Evolutionary conservation across 1,140 invertebrate species (phyloP).

Genomic region (Dinoponera quadriceps): DNA sequence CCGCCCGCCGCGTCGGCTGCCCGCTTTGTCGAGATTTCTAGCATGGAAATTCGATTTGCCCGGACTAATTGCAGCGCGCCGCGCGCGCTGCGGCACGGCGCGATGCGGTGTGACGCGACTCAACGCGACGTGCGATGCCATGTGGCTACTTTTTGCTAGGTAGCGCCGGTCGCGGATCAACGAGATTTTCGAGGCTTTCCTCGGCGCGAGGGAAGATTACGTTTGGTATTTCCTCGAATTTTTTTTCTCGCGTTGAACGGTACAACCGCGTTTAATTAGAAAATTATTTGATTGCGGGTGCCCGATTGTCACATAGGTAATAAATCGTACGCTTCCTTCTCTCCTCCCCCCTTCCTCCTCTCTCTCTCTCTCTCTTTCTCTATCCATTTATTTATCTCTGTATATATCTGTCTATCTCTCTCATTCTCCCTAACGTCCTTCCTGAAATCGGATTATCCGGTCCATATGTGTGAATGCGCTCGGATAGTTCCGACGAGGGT

Average conservation of each 20-base stretch:
- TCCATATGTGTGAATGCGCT: conserved; percentile 1
- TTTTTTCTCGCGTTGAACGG: too few relatives aligned
- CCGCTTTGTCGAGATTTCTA: conserved; percentile 66
- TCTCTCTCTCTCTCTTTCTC: neutral
- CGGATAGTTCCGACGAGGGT: neutral
- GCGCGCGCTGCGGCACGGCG: conserved; percentile 9
- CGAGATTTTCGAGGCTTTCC: conserved; percentile 3
- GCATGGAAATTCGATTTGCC: conserved; percentile 72
- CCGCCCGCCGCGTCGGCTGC: conserved; percentile 35
- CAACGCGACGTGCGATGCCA: neutral
- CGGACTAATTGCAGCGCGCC: conserved; percentile 61
- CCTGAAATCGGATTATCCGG: conserved; percentile 19
- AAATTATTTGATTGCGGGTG: too few relatives aligned
- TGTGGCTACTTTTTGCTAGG: conserved; percentile 47
- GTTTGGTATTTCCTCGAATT: too few relatives aligned
- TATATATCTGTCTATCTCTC: neutral
- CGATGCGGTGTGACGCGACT: neutral
- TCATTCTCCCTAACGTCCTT: neutral
- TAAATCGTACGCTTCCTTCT: neutral
- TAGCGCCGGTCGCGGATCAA: neutral
- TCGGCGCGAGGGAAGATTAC: neutral
- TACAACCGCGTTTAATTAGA: too few relatives aligned
- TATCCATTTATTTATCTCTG: too few relatives aligned
- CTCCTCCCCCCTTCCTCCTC: neutral
- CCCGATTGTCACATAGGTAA: neutral